Percentiles rank a stretch among this genome's conserved stretches.
Evolutionary conservation across 2,797 vertebrate genomes (phyloP).

Genomic region (Heteromormyrus szaboi): DNA sequence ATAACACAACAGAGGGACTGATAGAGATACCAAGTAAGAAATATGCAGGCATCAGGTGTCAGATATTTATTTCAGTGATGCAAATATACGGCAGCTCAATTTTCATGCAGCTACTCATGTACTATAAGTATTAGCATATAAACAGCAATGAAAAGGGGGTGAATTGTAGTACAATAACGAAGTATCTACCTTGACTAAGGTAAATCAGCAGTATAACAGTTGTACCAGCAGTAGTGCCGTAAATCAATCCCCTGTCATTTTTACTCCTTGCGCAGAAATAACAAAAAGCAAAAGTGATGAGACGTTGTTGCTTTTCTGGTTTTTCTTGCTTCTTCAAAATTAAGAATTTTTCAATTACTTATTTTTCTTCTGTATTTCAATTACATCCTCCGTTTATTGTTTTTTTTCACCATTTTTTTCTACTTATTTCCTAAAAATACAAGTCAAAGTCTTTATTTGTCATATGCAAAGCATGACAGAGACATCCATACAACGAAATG

Average conservation of each 20-base stretch:
- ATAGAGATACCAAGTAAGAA: neutral
- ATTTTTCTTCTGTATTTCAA: neutral
- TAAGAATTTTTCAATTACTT: neutral
- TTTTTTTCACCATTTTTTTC: neutral
- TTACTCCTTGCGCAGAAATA: constrained; percentile 36
- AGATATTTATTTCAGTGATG: neutral
- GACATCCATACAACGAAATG: neutral
- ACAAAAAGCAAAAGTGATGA: constrained; percentile 29
- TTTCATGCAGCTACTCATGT: neutral
- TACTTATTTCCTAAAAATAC: neutral
- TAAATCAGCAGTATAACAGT: neutral
- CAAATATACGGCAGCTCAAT: neutral
- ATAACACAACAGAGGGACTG: constrained; percentile 63
- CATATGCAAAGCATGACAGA: neutral
- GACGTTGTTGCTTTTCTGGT: constrained; percentile 32
- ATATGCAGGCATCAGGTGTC: neutral
- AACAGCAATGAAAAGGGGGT: neutral
- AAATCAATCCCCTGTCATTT: neutral
- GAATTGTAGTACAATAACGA: neutral
- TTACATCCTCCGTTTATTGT: neutral
- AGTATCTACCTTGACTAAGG: neutral
- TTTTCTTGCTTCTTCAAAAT: constrained; percentile 17
- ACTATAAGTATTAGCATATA: neutral
- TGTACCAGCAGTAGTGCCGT: neutral
- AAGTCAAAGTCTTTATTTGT: neutral